Evolutionary conservation across 2,113 vertebrate species (phyloP).

Genomic region (Tricholaema leucomelas): DNA sequence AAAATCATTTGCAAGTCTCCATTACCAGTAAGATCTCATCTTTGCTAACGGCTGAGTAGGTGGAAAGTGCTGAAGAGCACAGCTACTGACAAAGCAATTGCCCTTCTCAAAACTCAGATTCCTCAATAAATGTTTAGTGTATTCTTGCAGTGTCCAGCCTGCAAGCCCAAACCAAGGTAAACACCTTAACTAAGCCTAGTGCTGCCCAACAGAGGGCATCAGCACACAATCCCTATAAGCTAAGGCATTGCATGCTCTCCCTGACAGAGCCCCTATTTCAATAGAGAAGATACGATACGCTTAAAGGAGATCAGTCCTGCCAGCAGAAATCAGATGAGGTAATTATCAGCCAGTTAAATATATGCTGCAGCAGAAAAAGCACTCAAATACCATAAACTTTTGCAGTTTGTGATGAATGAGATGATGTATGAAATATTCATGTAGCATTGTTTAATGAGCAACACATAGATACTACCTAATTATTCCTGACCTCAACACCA

Average conservation of each 20-base stretch:
- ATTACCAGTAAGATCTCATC: not conserved
- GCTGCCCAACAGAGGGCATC: constrained; percentile 45
- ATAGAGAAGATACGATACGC: not conserved
- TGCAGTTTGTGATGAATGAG: not conserved
- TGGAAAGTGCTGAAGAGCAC: not conserved
- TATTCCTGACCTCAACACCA: not conserved
- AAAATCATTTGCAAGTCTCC: not conserved
- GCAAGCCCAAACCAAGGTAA: not conserved
- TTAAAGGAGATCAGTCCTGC: not conserved
- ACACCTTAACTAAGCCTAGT: not conserved
- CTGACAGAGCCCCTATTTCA: not conserved
- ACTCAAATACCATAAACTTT: not conserved
- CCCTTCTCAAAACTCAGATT: not conserved
- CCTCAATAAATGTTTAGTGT: not conserved
- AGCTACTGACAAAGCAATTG: not conserved
- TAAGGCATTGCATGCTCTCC: not conserved
- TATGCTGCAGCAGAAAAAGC: not conserved
- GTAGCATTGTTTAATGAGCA: not conserved
- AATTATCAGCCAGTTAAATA: not conserved
- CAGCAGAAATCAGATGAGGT: not conserved
- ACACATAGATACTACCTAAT: not conserved
- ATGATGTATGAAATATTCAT: not conserved
- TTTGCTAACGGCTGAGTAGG: not conserved
- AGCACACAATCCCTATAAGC: not conserved
- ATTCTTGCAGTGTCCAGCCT: not conserved